A percentile compares a stretch with the other conserved stretches of the same genome.
These are phyloP conservation scores for Noctua pronuba DNA, from an alignment of 2,888 invertebrate species.

Conservation along the genomic window DNA sequence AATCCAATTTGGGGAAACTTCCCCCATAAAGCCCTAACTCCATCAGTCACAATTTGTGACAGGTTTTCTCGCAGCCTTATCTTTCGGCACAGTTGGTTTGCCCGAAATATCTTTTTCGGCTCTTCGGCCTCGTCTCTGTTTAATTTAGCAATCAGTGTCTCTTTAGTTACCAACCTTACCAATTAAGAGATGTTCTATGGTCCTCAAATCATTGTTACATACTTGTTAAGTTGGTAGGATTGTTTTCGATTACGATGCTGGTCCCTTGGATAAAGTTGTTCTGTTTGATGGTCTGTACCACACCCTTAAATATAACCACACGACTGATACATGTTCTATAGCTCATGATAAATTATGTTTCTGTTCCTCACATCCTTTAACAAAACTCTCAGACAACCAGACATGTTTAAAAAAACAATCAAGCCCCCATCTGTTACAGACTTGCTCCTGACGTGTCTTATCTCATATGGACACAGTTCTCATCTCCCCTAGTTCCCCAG, in stretches of 20 bases:
- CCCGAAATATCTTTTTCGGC: slow-evolving; percentile 18
- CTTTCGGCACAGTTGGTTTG: slow-evolving; percentile 44
- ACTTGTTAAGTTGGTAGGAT: not conserved
- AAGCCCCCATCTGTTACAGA: slow-evolving; percentile 16
- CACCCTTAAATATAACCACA: not conserved
- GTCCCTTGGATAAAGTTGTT: not conserved
- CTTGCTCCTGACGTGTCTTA: slow-evolving; percentile 55
- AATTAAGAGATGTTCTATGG: not conserved
- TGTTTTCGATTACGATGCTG: not conserved
- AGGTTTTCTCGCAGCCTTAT: slow-evolving; percentile 47
- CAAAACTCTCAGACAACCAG: slow-evolving; percentile 3
- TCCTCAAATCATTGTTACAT: not conserved
- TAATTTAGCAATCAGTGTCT: slow-evolving; percentile 2
- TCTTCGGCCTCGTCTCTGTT: slow-evolving; percentile 22
- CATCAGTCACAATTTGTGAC: slow-evolving; percentile 47
- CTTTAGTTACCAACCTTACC: not conserved
- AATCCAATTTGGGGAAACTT: slow-evolving; percentile 27
- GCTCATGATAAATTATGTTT: not conserved
- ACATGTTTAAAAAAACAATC: slow-evolving; percentile 10
- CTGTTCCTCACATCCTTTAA: not conserved
- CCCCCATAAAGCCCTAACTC: slow-evolving; percentile 14
- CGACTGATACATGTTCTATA: not conserved
- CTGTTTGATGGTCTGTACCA: no score
- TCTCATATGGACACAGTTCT: slow-evolving; percentile 51
- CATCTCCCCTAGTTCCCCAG: slow-evolving; percentile 8